phyloP scores from a whole-genome alignment of 2,797 vertebrate species.

The Lutjanus campechanus region DNA sequence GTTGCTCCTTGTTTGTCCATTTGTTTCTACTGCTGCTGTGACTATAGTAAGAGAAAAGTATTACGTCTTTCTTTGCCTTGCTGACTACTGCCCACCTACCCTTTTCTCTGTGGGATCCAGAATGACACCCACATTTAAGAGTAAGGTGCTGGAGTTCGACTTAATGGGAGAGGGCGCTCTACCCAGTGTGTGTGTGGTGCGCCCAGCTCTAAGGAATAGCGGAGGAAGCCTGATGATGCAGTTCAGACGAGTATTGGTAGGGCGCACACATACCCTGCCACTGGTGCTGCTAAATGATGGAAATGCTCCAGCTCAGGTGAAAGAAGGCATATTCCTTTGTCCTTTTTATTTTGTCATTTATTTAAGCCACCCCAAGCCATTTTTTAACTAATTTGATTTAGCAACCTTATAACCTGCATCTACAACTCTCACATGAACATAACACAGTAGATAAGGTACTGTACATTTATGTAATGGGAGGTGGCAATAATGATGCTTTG shows the following conservation, averaged over 20 bases:
- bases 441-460: not conserved
- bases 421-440: not conserved
- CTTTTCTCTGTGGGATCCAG: conserved; percentile 41
- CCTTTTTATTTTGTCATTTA: not conserved
- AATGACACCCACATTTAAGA: conserved; percentile 70
- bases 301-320: conserved; percentile 73
- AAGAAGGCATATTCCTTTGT: not conserved
- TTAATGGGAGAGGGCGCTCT: conserved; percentile 89
- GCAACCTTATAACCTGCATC: not conserved
- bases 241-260: conserved; percentile 86
- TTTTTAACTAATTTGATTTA: not conserved
- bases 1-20: not conserved
- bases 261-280: conserved; percentile 79
- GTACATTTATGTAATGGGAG: too few relatives aligned
- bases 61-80: not conserved
- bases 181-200: conserved; percentile 87
- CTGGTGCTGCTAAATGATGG: conserved; percentile 90
- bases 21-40: not conserved
- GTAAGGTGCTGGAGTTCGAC: conserved; percentile 85
- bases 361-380: not conserved
- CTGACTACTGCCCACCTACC: not conserved
- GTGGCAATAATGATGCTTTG: not conserved
- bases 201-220: conserved; percentile 80
- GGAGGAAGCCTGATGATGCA: conserved; percentile 85
- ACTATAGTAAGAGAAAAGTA: not conserved